Conservation (phyloP, 2,888 invertebrate genomes). For the Chydorus sphaericus region DNA sequence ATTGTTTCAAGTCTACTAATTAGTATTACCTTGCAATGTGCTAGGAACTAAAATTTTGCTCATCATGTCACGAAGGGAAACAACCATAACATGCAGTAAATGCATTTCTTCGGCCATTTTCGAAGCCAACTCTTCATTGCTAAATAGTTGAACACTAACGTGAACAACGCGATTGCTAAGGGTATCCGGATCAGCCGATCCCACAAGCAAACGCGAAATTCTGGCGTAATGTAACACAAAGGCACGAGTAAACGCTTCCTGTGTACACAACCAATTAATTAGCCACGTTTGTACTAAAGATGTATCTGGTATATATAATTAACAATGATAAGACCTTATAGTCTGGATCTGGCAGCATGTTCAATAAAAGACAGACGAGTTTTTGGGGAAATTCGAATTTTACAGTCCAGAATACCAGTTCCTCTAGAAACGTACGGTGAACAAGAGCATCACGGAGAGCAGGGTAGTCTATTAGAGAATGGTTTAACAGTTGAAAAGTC, state of each 20-base stretch:
- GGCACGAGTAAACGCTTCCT: constrained; percentile 81
- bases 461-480: constrained; percentile 52
- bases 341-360: constrained; percentile 85
- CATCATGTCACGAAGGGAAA: constrained; percentile 84
- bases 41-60: constrained; percentile 74
- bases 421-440: constrained; percentile 77
- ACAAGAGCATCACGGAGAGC: constrained; percentile 61
- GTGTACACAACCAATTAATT: not conserved
- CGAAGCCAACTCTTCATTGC: constrained; percentile 77
- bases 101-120: constrained; percentile 82
- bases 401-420: constrained; percentile 95
- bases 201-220: constrained; percentile 78
- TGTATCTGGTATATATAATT: not conserved
- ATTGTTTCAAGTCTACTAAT: constrained; percentile 38
- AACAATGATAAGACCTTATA: constrained; percentile 54
- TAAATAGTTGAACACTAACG: constrained; percentile 90
- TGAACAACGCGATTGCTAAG: constrained; percentile 92
- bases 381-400: constrained; percentile 95
- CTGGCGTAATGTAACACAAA: constrained; percentile 94
- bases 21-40: constrained; percentile 43
- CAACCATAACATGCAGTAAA: constrained; percentile 82
- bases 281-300: not conserved
- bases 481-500: not conserved
- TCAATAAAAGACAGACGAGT: constrained; percentile 81
- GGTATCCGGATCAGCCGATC: constrained; percentile 72